A percentile compares a stretch with the other conserved stretches of the same genome.
Conservation (phyloP, 2,888 invertebrate genomes). For the Tenthredo livida region DNA sequence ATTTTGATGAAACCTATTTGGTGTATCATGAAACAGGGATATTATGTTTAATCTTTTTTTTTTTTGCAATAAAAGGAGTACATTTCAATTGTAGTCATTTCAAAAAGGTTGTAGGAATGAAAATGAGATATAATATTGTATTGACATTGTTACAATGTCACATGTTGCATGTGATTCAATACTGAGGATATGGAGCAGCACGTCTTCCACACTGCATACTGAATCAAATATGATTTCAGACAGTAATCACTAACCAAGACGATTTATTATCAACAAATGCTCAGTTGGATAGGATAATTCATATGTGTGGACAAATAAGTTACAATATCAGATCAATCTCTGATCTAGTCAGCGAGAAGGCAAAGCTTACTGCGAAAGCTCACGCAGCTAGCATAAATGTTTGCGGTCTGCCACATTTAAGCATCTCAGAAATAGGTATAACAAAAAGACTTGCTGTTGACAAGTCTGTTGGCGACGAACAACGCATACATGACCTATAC, state of each 20-base stretch:
- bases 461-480: conserved; percentile 57
- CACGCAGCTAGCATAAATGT: conserved; percentile 65
- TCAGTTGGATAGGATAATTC: conserved; percentile 62
- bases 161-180: background rate
- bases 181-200: background rate
- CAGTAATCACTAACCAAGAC: background rate
- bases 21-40: background rate
- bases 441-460: conserved; percentile 62
- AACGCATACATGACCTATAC: conserved; percentile 61
- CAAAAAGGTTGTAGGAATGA: background rate
- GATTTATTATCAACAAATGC: conserved; percentile 14
- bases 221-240: background rate
- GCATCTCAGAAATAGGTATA: conserved; percentile 63
- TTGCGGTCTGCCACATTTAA: conserved; percentile 65
- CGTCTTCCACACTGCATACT: background rate
- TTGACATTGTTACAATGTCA: background rate
- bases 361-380: conserved; percentile 64
- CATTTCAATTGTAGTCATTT: background rate
- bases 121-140: background rate
- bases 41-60: background rate
- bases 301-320: conserved; percentile 62
- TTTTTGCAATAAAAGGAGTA: background rate
- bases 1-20: background rate
- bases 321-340: conserved; percentile 67
- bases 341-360: conserved; percentile 64